Percentiles rank a stretch among this genome's conserved stretches.
Conservation (phyloP, 2,113 vertebrate genomes). For the Boulengeromyrus knoepffleri region DNA sequence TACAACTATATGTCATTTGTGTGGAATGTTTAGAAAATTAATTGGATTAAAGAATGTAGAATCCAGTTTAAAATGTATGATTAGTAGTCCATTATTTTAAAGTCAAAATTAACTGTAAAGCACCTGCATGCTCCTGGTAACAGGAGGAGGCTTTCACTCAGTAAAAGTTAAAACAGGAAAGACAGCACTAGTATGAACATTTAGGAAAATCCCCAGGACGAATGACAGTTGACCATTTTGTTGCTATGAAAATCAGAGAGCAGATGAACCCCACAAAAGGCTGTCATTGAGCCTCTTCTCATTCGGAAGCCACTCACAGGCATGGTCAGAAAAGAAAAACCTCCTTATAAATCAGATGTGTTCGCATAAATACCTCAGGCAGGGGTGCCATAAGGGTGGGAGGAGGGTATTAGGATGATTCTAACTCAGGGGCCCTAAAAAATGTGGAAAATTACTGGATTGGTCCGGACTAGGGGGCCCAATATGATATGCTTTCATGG, state of each 20-base stretch:
- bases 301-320: neutral
- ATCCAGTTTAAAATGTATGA: neutral
- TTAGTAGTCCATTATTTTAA: neutral
- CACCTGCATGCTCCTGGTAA: neutral
- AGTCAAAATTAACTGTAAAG: neutral
- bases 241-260: neutral
- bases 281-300: neutral
- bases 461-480: too few relatives aligned
- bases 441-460: neutral
- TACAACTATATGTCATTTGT: constrained; percentile 10
- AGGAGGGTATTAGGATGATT: too few relatives aligned
- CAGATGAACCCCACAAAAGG: neutral
- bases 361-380: neutral
- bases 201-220: neutral
- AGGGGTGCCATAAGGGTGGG: too few relatives aligned
- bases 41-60: neutral
- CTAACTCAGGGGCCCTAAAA: neutral
- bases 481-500: neutral
- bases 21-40: neutral
- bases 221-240: neutral
- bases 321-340: neutral
- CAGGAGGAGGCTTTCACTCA: neutral
- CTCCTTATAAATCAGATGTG: neutral
- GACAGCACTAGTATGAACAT: neutral
- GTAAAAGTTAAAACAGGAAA: neutral